phyloP scores from a whole-genome alignment of 2,888 invertebrate species.

The Nomada ferruginata region DNA sequence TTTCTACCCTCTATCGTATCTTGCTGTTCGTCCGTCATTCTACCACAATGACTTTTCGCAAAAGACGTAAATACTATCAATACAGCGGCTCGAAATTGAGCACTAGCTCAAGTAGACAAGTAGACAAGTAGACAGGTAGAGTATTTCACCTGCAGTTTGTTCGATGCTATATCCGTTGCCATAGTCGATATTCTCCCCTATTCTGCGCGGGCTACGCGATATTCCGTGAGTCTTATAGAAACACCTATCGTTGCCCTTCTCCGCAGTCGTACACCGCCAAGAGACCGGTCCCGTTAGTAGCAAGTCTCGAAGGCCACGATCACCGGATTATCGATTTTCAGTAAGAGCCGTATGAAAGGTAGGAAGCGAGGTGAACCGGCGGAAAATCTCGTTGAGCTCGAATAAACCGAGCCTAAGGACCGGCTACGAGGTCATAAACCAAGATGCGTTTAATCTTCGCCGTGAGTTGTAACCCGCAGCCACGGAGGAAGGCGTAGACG shows the following conservation, averaged over 20 bases:
- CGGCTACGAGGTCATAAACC: conserved; percentile 52
- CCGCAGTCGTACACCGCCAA: not conserved
- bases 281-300: not conserved
- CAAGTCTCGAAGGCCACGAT: conserved; percentile 14
- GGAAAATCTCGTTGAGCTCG: conserved; percentile 45
- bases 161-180: conserved; percentile 64
- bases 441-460: conserved; percentile 66
- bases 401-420: conserved; percentile 59
- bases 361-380: conserved; percentile 13
- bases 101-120: not conserved
- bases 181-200: conserved; percentile 39
- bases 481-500: conserved; percentile 58
- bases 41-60: not conserved
- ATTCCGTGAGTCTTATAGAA: not conserved
- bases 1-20: conserved; percentile 59
- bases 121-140: too few species aligned
- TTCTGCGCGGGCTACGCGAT: too few species aligned
- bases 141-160: conserved; percentile 55
- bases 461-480: conserved; percentile 53
- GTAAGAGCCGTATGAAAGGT: conserved; percentile 46
- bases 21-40: conserved; percentile 58
- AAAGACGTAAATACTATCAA: not conserved
- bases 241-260: not conserved
- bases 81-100: not conserved
- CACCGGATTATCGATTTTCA: conserved; percentile 53